Conservation (phyloP, 2,888 invertebrate species). For the Elaeidobius kamerunicus region DNA sequence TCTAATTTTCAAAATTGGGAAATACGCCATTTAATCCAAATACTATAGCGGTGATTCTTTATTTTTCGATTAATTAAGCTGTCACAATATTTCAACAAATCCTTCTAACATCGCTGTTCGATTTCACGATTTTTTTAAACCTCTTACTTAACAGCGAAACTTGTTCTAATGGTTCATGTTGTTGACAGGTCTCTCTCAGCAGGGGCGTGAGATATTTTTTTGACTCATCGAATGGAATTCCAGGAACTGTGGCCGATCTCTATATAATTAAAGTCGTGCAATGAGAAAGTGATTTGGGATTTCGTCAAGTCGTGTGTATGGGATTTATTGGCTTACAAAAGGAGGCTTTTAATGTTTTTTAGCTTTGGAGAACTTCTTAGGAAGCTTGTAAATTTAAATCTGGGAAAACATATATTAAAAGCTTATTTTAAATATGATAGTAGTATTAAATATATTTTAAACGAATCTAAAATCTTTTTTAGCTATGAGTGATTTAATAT, state of each 20-base stretch:
- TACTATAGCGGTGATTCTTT: conserved; percentile 7
- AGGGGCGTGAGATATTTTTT: conserved; percentile 28
- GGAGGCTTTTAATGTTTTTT: conserved; percentile 16
- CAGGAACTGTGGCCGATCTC: conserved; percentile 21
- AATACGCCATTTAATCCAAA: conserved; percentile 7
- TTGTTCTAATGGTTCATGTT: conserved; percentile 23
- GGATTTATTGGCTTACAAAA: conserved; percentile 16
- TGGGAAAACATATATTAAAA: not conserved
- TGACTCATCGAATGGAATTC: conserved; percentile 9
- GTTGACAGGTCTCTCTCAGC: conserved; percentile 26
- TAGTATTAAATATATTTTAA: not conserved
- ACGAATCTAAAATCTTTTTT: too few relatives aligned
- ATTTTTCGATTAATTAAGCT: conserved; percentile 24
- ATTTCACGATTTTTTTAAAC: conserved; percentile 25
- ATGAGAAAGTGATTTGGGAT: conserved; percentile 23
- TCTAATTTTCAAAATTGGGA: conserved; percentile 6
- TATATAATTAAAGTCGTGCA: conserved; percentile 26
- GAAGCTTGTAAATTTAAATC: too few relatives aligned
- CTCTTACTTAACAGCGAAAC: conserved; percentile 19
- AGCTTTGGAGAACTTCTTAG: not conserved
- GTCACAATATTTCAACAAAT: conserved; percentile 28
- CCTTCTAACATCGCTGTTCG: conserved; percentile 13
- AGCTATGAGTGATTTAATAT: too few relatives aligned
- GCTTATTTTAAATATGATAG: not conserved
- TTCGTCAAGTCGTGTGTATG: conserved; percentile 18